These are phyloP conservation scores for Lithobates pipiens DNA, from an alignment of 2,797 vertebrate genomes.

Conservation along the genomic window DNA sequence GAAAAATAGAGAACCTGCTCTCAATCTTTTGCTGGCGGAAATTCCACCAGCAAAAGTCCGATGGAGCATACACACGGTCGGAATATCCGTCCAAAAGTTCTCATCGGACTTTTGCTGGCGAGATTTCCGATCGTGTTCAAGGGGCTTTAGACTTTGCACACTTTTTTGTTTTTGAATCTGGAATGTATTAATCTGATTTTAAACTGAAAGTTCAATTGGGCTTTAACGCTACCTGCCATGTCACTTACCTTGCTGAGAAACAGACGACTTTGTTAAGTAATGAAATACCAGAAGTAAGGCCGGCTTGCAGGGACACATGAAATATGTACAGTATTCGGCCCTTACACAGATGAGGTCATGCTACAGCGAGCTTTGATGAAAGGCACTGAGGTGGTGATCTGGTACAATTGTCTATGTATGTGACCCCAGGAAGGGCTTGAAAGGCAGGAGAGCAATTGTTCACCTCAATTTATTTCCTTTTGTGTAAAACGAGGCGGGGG, in stretches of 20 bases:
- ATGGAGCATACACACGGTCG: no score
- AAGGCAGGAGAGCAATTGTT: constrained; percentile 23
- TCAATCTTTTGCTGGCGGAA: no score
- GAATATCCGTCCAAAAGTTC: no score
- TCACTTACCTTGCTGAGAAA: not conserved
- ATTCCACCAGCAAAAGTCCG: no score
- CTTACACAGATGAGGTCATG: not conserved
- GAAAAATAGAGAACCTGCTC: no score
- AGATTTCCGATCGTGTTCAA: no score
- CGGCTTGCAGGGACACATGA: not conserved
- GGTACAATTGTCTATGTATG: not conserved
- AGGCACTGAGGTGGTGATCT: not conserved
- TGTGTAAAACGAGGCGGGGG: constrained; percentile 22
- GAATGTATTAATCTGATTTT: not conserved
- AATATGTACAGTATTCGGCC: constrained; percentile 4
- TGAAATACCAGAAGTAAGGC: not conserved
- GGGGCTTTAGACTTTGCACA: no score
- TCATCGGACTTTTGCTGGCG: no score
- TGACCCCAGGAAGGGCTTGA: constrained; percentile 7
- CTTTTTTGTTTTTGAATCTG: no score
- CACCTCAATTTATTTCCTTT: not conserved
- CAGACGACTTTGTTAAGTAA: not conserved
- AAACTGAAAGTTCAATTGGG: not conserved
- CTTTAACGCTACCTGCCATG: not conserved
- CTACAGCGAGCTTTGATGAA: constrained; percentile 7